Evolutionary conservation across 2,797 vertebrate species (phyloP).

Genomic region (Gymnocypris eckloni): DNA sequence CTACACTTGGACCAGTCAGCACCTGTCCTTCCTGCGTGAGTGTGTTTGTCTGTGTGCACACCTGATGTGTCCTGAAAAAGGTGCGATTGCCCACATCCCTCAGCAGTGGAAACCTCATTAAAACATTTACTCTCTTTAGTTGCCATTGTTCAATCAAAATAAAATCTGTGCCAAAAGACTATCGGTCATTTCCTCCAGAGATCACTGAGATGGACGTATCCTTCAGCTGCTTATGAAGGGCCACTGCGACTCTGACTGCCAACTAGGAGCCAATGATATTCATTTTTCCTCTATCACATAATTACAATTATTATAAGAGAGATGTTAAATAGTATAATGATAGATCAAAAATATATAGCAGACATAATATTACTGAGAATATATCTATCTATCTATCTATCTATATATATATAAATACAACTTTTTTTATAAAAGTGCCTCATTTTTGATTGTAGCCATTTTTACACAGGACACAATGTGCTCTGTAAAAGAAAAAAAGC

Average conservation of each 20-base stretch:
- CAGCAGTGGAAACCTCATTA: constrained; percentile 45
- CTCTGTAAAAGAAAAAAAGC: constrained; percentile 70
- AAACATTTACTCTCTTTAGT: constrained; percentile 64
- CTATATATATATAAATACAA: constrained; percentile 74
- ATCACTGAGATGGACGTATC: constrained; percentile 55
- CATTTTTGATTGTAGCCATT: constrained; percentile 88
- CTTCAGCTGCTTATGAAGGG: constrained; percentile 61
- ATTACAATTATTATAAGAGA: constrained; percentile 66
- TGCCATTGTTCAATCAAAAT: constrained; percentile 71
- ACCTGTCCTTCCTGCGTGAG: constrained; percentile 30
- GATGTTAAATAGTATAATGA: constrained; percentile 77
- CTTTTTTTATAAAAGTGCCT: constrained; percentile 85
- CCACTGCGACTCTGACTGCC: constrained; percentile 62
- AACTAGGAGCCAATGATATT: constrained; percentile 65
- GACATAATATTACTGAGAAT: constrained; percentile 79
- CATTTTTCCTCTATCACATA: constrained; percentile 52
- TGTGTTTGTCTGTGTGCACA: constrained; percentile 21
- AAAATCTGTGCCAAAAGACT: constrained; percentile 79
- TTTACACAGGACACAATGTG: constrained; percentile 80
- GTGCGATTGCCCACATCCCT: constrained; percentile 32
- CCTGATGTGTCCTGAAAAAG: constrained; percentile 38
- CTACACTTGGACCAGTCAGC: constrained; percentile 21
- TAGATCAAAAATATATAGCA: constrained; percentile 77
- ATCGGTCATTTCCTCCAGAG: constrained; percentile 50
- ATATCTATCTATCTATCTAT: constrained; percentile 69